These are phyloP conservation scores for Lissocephala sabroskyi DNA, from an alignment of 2,888 invertebrate genomes.

Conservation along the genomic window DNA sequence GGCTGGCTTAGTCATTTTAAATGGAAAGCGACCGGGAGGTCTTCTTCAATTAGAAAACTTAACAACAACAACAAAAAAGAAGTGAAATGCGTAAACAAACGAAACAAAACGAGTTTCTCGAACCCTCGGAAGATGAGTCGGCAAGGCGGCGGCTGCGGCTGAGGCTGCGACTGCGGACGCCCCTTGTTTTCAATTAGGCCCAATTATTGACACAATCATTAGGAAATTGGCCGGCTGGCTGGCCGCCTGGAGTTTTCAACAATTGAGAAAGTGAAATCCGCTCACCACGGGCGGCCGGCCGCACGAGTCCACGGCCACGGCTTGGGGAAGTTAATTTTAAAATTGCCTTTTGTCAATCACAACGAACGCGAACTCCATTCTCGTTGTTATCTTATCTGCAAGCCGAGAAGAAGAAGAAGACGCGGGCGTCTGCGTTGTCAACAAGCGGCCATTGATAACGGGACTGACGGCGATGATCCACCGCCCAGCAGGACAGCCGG, in stretches of 20 bases:
- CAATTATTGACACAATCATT: slow-evolving; percentile 62
- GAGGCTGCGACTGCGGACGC: too few relatives aligned
- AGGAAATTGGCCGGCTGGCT: slow-evolving; percentile 41
- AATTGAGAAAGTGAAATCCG: slow-evolving; percentile 53
- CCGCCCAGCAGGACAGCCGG: not conserved
- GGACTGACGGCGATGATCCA: too few relatives aligned
- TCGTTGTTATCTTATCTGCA: too few relatives aligned
- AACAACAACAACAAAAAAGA: slow-evolving; percentile 2
- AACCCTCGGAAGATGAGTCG: slow-evolving; percentile 23
- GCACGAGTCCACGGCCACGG: slow-evolving; percentile 38
- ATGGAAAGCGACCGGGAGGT: too few relatives aligned
- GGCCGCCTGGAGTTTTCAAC: slow-evolving; percentile 16
- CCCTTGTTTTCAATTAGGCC: slow-evolving; percentile 58
- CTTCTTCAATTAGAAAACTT: not conserved
- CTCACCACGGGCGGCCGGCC: slow-evolving; percentile 46
- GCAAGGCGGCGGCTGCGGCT: too few relatives aligned
- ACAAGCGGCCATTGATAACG: too few relatives aligned
- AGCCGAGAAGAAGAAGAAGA: too few relatives aligned
- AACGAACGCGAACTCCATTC: too few relatives aligned
- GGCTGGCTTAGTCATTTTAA: slow-evolving; percentile 38
- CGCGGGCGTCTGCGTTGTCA: too few relatives aligned
- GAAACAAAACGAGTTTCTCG: slow-evolving; percentile 20
- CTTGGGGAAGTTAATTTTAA: slow-evolving; percentile 29
- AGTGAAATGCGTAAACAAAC: slow-evolving; percentile 51
- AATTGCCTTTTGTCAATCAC: too few relatives aligned